Base-by-base conservation (phyloP, 2,888 invertebrate species). In the Aleiodes testaceus region DNA sequence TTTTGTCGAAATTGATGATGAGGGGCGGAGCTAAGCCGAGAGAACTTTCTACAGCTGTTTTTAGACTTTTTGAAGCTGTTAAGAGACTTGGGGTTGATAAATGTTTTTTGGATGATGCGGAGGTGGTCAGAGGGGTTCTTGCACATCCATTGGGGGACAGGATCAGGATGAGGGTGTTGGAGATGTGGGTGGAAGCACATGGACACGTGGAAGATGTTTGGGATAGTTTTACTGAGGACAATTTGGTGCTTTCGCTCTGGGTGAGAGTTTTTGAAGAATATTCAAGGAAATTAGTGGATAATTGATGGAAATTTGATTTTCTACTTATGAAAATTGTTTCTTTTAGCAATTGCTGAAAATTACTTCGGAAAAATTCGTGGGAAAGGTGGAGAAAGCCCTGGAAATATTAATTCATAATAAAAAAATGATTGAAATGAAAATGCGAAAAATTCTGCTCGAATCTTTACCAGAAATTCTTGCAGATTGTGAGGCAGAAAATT, bases 101-200 rank as follows among this genome's bases (percentile, higher is more conserved):
- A 14, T 59, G 59, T 14, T 59, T 59, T 36, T 14, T 59, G 7
- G 59, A 59, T 16, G 59, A 59, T 59, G 36, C 3, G 16, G 59
- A 59, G 0, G 59, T 42, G 16, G 59, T 59, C 2, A 59, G 26
- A 18, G 18, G 42, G 9, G 59, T 16, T 16, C 42, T 59, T 9
- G 59, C 16, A 1, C 59, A 59, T 59, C 59, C 59, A 18, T 16
- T 59, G 16, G 59, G 59, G 36, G 16, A 59, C 12, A 18, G 42
- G 3, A 16, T 59, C 42, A 59, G 59, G 59, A 1, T 14, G 3
- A 36, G 18, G n/a, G 36, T 59, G 1, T 12, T 59, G 59, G 36
- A 59, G 18, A 59, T 36, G 18, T 59, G 59, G 59, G 42, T 59
- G 14, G 11, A 42, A 1, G 11, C 3, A 3, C 7, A 42, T 36